A percentile compares a stretch with the other conserved stretches of the same genome.
These are phyloP conservation scores for Thymelicus sylvestris DNA, from an alignment of 2,888 invertebrate genomes.

Conservation along the genomic window DNA sequence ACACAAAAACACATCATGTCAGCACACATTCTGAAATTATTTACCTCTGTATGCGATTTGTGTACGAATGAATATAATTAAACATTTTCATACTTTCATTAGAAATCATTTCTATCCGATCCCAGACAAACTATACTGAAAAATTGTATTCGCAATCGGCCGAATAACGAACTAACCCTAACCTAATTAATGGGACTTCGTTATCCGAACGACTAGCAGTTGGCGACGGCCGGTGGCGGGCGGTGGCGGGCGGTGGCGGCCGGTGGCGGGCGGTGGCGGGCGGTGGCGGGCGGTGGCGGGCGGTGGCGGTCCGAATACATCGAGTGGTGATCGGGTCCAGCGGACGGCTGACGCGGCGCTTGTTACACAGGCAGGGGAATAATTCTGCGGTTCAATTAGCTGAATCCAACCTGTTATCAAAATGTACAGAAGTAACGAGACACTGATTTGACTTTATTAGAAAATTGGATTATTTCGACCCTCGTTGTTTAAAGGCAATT, in stretches of 20 bases:
- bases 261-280: too few species aligned
- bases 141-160: background rate
- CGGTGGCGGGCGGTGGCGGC: background rate
- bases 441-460: constrained; percentile 6
- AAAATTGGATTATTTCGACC: constrained; percentile 19
- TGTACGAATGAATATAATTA: too few species aligned
- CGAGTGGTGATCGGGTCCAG: background rate
- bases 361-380: background rate
- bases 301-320: background rate
- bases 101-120: too few species aligned
- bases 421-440: constrained; percentile 1
- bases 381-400: constrained; percentile 20
- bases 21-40: too few species aligned
- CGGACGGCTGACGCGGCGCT: too few species aligned
- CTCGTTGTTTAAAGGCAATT: background rate
- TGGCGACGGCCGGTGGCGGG: background rate
- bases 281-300: too few species aligned
- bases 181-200: background rate
- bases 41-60: too few species aligned
- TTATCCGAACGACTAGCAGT: background rate
- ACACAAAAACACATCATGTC: too few species aligned
- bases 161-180: background rate
- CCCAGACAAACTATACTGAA: too few species aligned
- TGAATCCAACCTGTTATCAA: constrained; percentile 19
- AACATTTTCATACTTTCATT: too few species aligned